These are phyloP conservation scores for Mus spicilegus DNA, from an alignment of 2,113 vertebrate species.

Conservation along the genomic window DNA sequence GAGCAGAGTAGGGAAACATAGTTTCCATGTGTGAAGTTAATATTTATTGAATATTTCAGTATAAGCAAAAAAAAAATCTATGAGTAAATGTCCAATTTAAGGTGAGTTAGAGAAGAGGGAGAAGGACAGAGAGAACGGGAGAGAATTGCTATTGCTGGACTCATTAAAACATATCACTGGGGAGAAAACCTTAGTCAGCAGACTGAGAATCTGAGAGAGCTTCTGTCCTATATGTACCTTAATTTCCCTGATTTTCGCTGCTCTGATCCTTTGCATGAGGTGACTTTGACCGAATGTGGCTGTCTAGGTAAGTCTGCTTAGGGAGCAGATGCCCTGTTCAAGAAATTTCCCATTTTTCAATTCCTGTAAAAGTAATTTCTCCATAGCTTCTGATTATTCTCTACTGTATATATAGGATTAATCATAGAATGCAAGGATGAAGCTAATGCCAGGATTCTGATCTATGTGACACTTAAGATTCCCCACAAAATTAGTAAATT, in stretches of 20 bases:
- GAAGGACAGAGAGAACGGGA: neutral
- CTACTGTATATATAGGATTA: neutral
- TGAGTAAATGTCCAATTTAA: neutral
- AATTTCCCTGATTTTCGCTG: neutral
- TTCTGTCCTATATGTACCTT: neutral
- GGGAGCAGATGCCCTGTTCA: neutral
- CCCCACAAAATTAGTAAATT: slow-evolving; percentile 46
- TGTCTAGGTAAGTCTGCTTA: neutral
- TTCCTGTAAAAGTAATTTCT: slow-evolving; percentile 5
- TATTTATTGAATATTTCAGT: slow-evolving; percentile 24
- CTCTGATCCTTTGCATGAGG: neutral
- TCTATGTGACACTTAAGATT: neutral
- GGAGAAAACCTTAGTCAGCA: neutral
- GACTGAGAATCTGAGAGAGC: neutral
- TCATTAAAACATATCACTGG: neutral
- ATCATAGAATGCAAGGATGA: neutral
- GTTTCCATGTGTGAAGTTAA: neutral
- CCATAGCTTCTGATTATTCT: neutral
- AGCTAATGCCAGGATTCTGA: neutral
- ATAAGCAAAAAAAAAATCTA: neutral
- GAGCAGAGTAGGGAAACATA: neutral
- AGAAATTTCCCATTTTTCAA: neutral
- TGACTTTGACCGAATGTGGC: neutral
- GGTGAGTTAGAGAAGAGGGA: neutral
- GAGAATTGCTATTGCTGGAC: neutral